Conservation (phyloP, 2,113 vertebrate species). For the Otocyon megalotis region DNA sequence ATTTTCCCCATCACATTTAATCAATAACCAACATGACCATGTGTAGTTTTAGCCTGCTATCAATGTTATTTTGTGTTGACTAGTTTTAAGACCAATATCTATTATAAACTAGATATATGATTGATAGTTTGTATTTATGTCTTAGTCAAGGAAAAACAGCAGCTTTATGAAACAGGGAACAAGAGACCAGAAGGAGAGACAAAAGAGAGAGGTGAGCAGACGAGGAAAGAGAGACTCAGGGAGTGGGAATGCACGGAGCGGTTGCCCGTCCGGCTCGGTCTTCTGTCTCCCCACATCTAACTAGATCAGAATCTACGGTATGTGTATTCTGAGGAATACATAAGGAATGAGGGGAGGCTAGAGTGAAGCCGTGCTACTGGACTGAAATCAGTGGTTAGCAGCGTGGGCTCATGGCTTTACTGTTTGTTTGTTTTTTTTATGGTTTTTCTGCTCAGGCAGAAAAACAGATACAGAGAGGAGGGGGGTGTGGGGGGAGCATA, state of each 20-base stretch:
- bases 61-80: slow-evolving; percentile 31
- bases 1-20: slow-evolving; percentile 24
- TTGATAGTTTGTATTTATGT: neutral
- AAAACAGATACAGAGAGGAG: neutral
- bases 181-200: neutral
- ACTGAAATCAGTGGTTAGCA: neutral
- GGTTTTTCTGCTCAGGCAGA: neutral
- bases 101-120: neutral
- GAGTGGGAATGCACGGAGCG: neutral
- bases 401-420: neutral
- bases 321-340: neutral
- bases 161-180: neutral
- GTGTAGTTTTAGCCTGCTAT: neutral
- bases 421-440: too few relatives aligned
- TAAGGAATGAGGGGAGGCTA: neutral
- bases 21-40: neutral
- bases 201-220: neutral
- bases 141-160: neutral
- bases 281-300: neutral
- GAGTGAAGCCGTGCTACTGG: neutral
- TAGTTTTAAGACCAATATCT: neutral
- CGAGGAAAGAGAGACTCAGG: neutral
- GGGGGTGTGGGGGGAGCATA: neutral
- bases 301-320: neutral
- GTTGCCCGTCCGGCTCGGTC: neutral